Evolutionary conservation across 2,888 invertebrate genomes (phyloP).

Genomic region (Darwinula stevensoni): DNA sequence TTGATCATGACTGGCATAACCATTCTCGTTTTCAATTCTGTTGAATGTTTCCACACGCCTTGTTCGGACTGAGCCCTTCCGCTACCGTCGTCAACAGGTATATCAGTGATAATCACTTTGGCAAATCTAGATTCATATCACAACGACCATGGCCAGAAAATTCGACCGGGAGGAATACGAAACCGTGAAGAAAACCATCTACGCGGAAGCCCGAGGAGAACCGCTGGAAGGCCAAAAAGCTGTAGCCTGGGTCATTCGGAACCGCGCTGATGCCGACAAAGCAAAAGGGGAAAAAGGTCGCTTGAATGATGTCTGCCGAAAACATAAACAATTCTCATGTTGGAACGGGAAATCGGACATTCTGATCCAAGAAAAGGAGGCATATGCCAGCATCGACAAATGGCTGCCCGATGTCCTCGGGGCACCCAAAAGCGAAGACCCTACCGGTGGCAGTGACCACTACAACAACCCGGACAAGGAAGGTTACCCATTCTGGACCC

Average conservation of each 20-base stretch:
- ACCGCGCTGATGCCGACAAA: slow-evolving; percentile 7
- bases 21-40: no score
- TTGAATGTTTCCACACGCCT: no score
- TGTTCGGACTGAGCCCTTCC: no score
- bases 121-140: no score
- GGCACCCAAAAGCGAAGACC: slow-evolving; percentile 5
- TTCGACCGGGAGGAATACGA: slow-evolving; percentile 5
- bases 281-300: slow-evolving; percentile 5
- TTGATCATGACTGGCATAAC: no score
- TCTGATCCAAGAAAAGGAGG: no score
- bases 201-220: slow-evolving; percentile 8
- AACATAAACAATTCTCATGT: slow-evolving; percentile 8
- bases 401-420: slow-evolving; percentile 3
- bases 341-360: slow-evolving; percentile 7
- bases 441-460: slow-evolving; percentile 6
- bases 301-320: slow-evolving; percentile 6
- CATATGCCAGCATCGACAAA: neutral
- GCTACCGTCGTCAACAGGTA: no score
- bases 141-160: no score
- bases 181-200: slow-evolving; percentile 8
- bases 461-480: slow-evolving; percentile 8
- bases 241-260: slow-evolving; percentile 6
- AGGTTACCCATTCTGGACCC: slow-evolving; percentile 6
- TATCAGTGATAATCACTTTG: no score
- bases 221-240: slow-evolving; percentile 6